Conservation (phyloP, 2,797 vertebrate species). For the Rhynchotus rufescens region DNA sequence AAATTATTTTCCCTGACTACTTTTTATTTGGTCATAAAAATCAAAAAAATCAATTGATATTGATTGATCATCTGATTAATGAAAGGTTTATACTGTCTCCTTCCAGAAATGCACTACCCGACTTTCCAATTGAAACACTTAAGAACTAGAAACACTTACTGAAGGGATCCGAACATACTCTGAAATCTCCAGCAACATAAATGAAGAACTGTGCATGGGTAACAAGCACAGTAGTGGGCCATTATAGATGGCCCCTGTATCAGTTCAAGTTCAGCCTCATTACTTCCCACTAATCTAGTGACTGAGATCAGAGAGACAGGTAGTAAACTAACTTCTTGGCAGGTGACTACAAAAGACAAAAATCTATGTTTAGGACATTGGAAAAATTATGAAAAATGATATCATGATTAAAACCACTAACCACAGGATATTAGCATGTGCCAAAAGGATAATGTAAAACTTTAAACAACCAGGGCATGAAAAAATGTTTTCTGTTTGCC, state of each 20-base stretch:
- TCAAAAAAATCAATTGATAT: background rate
- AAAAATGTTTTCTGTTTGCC: background rate
- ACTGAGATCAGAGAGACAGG: background rate
- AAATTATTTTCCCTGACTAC: background rate
- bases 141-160: background rate
- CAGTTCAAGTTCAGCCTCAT: background rate
- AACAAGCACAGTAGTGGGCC: background rate
- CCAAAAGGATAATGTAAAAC: background rate
- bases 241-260: fast-evolving
- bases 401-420: background rate
- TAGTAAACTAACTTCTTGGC: background rate
- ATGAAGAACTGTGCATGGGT: background rate
- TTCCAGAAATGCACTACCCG: background rate
- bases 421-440: background rate
- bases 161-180: background rate
- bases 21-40: background rate
- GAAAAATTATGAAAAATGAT: background rate
- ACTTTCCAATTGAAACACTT: background rate
- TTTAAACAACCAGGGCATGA: background rate
- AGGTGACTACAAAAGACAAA: background rate
- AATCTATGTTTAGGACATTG: background rate
- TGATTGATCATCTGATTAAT: background rate
- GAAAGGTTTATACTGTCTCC: background rate
- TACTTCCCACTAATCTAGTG: background rate
- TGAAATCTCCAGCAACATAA: background rate